Conservation (phyloP, 2,888 invertebrate species). For the Epistrophella euchroma region DNA sequence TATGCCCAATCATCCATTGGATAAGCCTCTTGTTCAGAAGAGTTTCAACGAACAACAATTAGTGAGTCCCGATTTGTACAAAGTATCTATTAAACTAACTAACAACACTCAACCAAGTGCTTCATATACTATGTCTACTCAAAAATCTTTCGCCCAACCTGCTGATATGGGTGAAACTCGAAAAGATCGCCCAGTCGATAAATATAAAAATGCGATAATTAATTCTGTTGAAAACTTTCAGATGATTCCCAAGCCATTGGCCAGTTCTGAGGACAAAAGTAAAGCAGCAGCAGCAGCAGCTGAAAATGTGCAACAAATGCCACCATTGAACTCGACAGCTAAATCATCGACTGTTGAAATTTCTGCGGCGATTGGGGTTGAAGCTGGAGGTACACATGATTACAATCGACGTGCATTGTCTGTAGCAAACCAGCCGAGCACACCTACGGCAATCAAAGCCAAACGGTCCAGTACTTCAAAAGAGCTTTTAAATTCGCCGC, state of each 20-base stretch:
- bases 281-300: slow-evolving; percentile 76
- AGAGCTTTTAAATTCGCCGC: slow-evolving; percentile 41
- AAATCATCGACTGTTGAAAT: slow-evolving; percentile 77
- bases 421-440: slow-evolving; percentile 61
- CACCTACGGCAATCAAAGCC: slow-evolving; percentile 54
- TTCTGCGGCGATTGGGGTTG: slow-evolving; percentile 61
- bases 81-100: slow-evolving; percentile 81
- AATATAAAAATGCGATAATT: slow-evolving; percentile 79
- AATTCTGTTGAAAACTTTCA: slow-evolving; percentile 85
- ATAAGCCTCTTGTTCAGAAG: slow-evolving; percentile 80
- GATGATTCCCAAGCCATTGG: slow-evolving; percentile 81
- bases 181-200: slow-evolving; percentile 53
- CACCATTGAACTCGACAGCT: slow-evolving; percentile 80
- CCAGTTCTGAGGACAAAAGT: slow-evolving; percentile 77
- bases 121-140: slow-evolving; percentile 53
- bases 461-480: slow-evolving; percentile 60
- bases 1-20: slow-evolving; percentile 62
- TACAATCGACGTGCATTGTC: slow-evolving; percentile 64
- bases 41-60: slow-evolving; percentile 82
- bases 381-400: slow-evolving; percentile 57
- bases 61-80: slow-evolving; percentile 84
- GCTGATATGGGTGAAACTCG: slow-evolving; percentile 48
- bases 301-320: slow-evolving; percentile 77
- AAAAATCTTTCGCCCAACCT: slow-evolving; percentile 47
- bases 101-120: slow-evolving; percentile 77